Percentiles rank a stretch among this genome's conserved stretches.
Evolutionary conservation across 2,888 invertebrate species (phyloP).

Genomic region (Frankliniella intonsa): DNA sequence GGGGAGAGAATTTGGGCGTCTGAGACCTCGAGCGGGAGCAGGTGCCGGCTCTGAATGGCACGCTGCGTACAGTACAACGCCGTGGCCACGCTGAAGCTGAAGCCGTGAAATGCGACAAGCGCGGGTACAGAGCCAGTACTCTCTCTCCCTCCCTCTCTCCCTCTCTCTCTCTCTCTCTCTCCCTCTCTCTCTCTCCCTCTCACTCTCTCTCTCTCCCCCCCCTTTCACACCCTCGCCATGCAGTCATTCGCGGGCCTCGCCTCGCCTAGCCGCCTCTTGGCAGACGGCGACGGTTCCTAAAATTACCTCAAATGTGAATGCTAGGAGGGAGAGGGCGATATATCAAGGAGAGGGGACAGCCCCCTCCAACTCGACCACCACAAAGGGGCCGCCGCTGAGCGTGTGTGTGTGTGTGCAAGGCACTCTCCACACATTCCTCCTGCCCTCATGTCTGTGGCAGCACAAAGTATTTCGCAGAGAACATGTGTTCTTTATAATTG

Average conservation of each 20-base stretch:
- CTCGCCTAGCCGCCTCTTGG: neutral
- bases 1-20: neutral
- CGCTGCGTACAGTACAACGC: neutral
- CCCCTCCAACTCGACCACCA: no score
- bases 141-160: neutral
- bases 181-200: neutral
- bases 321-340: neutral
- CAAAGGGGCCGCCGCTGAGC: no score
- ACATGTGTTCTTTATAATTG: no score
- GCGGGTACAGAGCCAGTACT: neutral
- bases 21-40: neutral
- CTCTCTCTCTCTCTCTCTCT: conserved; percentile 1
- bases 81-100: no score
- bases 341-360: neutral
- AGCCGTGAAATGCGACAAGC: no score
- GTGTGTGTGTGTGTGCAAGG: no score
- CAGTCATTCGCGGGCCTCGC: neutral
- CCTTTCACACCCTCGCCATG: neutral
- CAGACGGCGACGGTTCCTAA: neutral
- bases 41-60: neutral
- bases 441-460: no score
- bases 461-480: no score
- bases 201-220: neutral
- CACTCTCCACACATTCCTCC: no score
- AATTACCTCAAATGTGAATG: conserved; percentile 20